These are phyloP conservation scores for Solea senegalensis DNA, from an alignment of 2,113 vertebrate species.

Conservation along the genomic window DNA sequence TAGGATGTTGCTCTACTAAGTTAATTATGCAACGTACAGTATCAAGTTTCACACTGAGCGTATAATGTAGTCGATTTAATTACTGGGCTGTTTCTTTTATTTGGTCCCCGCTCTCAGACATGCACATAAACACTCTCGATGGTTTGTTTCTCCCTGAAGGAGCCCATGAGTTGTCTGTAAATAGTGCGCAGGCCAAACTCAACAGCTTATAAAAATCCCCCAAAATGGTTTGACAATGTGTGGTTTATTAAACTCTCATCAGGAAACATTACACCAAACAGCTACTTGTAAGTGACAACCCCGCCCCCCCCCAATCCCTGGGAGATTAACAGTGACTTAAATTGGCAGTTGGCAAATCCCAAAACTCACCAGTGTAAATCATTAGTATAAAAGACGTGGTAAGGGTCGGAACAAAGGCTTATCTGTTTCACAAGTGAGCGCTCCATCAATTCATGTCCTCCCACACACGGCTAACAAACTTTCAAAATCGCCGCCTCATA, in stretches of 20 bases:
- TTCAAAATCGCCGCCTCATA: constrained; percentile 52
- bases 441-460: constrained; percentile 35
- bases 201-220: constrained; percentile 13
- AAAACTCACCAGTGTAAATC: constrained; percentile 32
- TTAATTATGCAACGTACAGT: no score
- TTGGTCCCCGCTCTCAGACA: not conserved
- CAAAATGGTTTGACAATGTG: constrained; percentile 18
- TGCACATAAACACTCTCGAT: not conserved
- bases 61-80: no score
- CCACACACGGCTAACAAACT: constrained; percentile 53
- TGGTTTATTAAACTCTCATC: constrained; percentile 42
- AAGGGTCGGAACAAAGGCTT: constrained; percentile 70
- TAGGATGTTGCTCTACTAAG: no score
- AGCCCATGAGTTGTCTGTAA: not conserved
- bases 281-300: constrained; percentile 29
- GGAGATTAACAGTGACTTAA: constrained; percentile 43
- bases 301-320: constrained; percentile 34
- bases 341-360: constrained; percentile 48
- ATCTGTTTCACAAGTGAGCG: constrained; percentile 61
- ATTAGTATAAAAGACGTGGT: constrained; percentile 31
- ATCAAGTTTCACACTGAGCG: not conserved
- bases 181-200: not conserved
- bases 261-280: constrained; percentile 46
- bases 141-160: not conserved
- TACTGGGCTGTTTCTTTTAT: not conserved